Evolutionary conservation across 2,888 invertebrate genomes (phyloP).

Genomic region (Andrena bicolor): DNA sequence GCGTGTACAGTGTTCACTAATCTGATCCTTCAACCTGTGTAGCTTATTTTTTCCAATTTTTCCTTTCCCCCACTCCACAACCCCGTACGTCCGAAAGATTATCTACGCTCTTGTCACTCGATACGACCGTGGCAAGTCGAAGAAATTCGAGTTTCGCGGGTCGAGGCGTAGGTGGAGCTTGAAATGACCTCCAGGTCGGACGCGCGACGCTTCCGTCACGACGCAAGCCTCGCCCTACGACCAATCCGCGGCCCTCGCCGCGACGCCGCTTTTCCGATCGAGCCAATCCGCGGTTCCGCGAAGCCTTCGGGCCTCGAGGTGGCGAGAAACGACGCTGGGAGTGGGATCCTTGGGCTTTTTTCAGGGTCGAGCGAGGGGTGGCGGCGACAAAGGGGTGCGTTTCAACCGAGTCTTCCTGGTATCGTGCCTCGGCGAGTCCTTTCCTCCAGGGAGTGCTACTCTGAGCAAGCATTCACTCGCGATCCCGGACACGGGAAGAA

Average conservation of each 20-base stretch:
- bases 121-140: background rate
- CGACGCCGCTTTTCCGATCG: constrained; percentile 68
- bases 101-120: background rate
- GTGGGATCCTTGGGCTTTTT: constrained; percentile 62
- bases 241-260: constrained; percentile 77
- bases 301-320: constrained; percentile 41
- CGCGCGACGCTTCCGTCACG: constrained; percentile 65
- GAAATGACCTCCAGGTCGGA: constrained; percentile 63
- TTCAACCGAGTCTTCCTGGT: constrained; percentile 25
- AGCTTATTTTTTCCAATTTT: no score
- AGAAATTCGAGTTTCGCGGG: constrained; percentile 60
- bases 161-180: constrained; percentile 77
- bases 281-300: constrained; percentile 72
- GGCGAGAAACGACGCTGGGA: constrained; percentile 42
- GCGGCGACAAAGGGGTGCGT: constrained; percentile 17
- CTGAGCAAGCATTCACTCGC: constrained; percentile 26
- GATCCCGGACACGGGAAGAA: background rate
- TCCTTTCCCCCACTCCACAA: background rate
- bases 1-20: no score
- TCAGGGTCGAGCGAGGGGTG: constrained; percentile 14
- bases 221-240: constrained; percentile 81
- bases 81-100: no score
- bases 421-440: constrained; percentile 13
- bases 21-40: no score
- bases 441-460: constrained; percentile 35